These are phyloP conservation scores for Esperia sulphurella DNA, from an alignment of 2,888 invertebrate species.

Conservation along the genomic window DNA sequence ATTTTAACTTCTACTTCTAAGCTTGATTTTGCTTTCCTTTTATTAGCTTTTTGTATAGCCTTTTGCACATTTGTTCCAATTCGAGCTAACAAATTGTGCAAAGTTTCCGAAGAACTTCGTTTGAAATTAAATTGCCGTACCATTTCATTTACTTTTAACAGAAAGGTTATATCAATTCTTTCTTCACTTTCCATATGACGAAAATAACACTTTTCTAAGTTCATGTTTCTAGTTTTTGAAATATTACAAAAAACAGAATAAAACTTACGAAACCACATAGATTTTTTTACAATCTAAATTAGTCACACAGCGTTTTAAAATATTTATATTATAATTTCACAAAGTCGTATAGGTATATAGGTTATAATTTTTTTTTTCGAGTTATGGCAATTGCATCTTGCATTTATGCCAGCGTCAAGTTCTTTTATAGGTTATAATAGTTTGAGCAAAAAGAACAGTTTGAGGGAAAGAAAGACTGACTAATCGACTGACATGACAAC, in stretches of 20 bases:
- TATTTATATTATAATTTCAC: no score
- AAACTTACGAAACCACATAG: constrained; percentile 24
- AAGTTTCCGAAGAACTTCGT: constrained; percentile 80
- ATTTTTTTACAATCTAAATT: not conserved
- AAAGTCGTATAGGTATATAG: no score
- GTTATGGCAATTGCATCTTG: no score
- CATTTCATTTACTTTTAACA: constrained; percentile 52
- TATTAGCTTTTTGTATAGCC: constrained; percentile 68
- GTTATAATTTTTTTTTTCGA: no score
- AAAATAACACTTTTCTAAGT: constrained; percentile 61
- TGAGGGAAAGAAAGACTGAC: no score
- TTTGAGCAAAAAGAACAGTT: no score
- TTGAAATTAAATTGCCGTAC: constrained; percentile 85
- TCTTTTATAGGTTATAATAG: no score
- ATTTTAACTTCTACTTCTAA: constrained; percentile 37
- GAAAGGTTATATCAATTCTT: constrained; percentile 59
- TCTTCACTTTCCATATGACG: constrained; percentile 49
- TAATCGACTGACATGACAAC: no score
- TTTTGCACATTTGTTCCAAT: constrained; percentile 84
- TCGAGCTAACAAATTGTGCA: constrained; percentile 79
- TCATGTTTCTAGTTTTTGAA: constrained; percentile 51
- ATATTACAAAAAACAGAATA: constrained; percentile 35
- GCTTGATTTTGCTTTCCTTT: constrained; percentile 47
- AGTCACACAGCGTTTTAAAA: no score
- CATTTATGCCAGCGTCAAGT: no score